phyloP scores from a whole-genome alignment of 2,113 vertebrate genomes.

The Piaya cayana region DNA sequence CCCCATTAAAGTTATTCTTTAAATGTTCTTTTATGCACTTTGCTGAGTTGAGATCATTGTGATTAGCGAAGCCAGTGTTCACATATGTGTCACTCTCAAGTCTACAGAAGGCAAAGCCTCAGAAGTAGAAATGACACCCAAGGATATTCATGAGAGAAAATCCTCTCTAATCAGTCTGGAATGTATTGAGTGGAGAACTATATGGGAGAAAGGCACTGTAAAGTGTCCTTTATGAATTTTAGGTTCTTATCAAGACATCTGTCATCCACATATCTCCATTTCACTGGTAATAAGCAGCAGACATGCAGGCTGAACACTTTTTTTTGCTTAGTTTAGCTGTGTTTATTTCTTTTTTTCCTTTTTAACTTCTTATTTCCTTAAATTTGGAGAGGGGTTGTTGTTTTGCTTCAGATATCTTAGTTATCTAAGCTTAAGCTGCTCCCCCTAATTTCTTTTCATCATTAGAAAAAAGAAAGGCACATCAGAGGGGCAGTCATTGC shows the following conservation, averaged over 20 bases:
- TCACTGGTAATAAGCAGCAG: background rate
- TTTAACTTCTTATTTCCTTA: background rate
- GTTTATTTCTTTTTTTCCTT: background rate
- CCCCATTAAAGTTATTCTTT: background rate
- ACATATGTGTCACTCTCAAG: accelerated
- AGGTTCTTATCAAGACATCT: background rate
- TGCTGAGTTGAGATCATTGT: background rate
- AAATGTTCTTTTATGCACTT: background rate
- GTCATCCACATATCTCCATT: background rate
- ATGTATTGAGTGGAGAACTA: background rate
- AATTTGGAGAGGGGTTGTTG: background rate
- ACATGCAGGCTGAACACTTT: background rate
- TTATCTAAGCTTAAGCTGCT: background rate
- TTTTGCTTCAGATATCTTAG: background rate
- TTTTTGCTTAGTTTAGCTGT: background rate
- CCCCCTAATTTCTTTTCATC: background rate
- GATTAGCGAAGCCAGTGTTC: background rate
- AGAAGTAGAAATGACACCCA: background rate
- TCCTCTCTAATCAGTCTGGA: background rate
- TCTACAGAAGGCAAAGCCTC: background rate
- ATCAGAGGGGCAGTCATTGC: background rate
- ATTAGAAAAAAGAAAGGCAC: background rate
- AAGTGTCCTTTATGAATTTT: background rate
- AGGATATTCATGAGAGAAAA: background rate
- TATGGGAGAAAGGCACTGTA: background rate